Conservation (phyloP, 2,797 vertebrate species). For the Sebastes minor region DNA sequence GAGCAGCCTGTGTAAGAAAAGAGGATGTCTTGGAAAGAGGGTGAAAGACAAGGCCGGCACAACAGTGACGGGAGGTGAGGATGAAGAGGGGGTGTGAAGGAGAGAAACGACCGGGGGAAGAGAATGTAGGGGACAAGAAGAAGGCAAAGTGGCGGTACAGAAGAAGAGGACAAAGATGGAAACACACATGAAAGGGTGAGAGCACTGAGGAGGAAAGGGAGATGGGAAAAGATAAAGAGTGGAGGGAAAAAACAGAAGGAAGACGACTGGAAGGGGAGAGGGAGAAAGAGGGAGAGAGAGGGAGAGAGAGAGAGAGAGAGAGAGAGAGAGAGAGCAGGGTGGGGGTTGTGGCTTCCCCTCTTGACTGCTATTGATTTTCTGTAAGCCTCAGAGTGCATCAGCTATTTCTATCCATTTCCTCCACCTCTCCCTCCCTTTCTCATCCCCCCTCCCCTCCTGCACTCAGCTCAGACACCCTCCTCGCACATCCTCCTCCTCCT, state of each 20-base stretch:
- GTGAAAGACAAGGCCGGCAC: neutral
- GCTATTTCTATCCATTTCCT: constrained; percentile 86
- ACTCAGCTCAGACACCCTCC: constrained; percentile 60
- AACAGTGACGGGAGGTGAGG: constrained; percentile 9
- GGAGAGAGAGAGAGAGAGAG: neutral
- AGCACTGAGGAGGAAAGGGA: constrained; percentile 18
- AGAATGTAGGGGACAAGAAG: constrained; percentile 3
- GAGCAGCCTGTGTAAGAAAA: neutral
- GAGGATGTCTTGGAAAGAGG: neutral
- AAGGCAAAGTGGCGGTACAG: constrained; percentile 21
- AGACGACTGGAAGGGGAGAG: constrained; percentile 6
- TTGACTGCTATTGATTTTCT: constrained; percentile 86
- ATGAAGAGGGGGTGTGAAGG: constrained; percentile 22
- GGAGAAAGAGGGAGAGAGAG: neutral
- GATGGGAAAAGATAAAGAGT: constrained; percentile 34
- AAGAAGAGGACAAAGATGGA: constrained; percentile 33
- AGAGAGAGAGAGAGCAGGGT: constrained; percentile 19
- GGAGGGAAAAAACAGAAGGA: constrained; percentile 20
- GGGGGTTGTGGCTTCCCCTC: constrained; percentile 79
- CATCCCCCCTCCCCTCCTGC: constrained; percentile 19
- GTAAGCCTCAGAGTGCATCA: constrained; percentile 83
- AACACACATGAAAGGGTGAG: constrained; percentile 42
- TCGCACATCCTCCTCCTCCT: constrained; percentile 64
- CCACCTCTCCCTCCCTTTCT: constrained; percentile 63
- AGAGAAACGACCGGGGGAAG: neutral